phyloP scores from a whole-genome alignment of 2,113 vertebrate genomes.

The Todiramphus saurophagus region DNA sequence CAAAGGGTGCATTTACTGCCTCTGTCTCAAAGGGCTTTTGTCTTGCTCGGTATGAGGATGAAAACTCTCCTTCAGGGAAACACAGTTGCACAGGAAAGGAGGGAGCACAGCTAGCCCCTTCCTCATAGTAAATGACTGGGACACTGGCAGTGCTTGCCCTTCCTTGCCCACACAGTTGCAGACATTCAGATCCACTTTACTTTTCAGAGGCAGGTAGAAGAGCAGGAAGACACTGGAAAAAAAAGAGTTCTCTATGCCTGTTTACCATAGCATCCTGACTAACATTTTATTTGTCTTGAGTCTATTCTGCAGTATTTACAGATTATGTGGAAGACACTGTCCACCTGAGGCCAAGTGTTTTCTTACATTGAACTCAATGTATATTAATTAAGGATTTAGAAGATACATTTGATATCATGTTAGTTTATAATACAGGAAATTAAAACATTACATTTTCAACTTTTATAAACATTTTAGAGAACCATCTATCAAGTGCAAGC shows the following conservation, averaged over 20 bases:
- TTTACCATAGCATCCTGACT: background rate
- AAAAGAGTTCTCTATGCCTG: background rate
- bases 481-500: background rate
- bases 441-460: conserved; percentile 3
- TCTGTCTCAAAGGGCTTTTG: background rate
- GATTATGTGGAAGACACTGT: background rate
- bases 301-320: background rate
- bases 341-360: background rate
- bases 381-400: background rate
- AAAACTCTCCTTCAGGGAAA: background rate
- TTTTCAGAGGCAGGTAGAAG: background rate
- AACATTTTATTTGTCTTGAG: background rate
- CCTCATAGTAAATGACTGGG: background rate
- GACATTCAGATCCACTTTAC: background rate
- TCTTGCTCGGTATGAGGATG: background rate
- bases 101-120: background rate
- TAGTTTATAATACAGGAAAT: background rate
- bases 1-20: background rate
- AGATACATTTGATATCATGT: background rate
- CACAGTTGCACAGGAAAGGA: background rate
- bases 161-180: background rate
- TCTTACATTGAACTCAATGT: background rate
- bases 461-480: conserved; percentile 22
- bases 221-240: background rate
- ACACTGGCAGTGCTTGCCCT: background rate